These are phyloP conservation scores for Sthenelais limicola DNA, from an alignment of 2,888 invertebrate species.

Conservation along the genomic window DNA sequence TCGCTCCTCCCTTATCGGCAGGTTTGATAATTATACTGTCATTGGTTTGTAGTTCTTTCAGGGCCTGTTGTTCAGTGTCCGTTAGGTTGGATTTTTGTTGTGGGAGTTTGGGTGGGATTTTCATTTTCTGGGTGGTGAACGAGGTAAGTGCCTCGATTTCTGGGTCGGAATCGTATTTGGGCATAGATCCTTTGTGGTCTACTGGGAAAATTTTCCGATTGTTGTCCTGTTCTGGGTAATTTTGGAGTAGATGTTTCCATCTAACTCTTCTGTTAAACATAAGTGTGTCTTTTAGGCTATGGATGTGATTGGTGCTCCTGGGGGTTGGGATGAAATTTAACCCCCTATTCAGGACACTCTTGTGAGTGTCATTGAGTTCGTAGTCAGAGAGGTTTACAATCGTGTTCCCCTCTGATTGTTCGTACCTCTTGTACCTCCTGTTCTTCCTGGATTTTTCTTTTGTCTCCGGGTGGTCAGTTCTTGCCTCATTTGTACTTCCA, in stretches of 20 bases:
- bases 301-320: no score
- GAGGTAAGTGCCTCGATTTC: not conserved
- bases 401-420: not conserved
- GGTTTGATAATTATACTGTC: not conserved
- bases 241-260: not conserved
- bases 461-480: not conserved
- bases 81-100: not conserved
- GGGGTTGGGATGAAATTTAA: conserved; percentile 6
- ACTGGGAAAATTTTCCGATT: not conserved
- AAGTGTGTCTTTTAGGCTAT: not conserved
- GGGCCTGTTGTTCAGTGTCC: not conserved
- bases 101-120: no score
- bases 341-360: conserved; percentile 1
- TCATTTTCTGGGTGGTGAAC: not conserved
- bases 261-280: not conserved
- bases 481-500: not conserved
- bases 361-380: not conserved
- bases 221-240: not conserved
- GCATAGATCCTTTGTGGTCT: not conserved
- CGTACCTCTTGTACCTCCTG: conserved; percentile 7
- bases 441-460: not conserved
- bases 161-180: not conserved
- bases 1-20: conserved; percentile 15
- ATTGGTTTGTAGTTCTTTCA: not conserved
- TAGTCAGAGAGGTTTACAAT: not conserved